Base-by-base conservation (phyloP, 35 echinoderm and acorn worm species). In the Lytechinus variegatus region DNA sequence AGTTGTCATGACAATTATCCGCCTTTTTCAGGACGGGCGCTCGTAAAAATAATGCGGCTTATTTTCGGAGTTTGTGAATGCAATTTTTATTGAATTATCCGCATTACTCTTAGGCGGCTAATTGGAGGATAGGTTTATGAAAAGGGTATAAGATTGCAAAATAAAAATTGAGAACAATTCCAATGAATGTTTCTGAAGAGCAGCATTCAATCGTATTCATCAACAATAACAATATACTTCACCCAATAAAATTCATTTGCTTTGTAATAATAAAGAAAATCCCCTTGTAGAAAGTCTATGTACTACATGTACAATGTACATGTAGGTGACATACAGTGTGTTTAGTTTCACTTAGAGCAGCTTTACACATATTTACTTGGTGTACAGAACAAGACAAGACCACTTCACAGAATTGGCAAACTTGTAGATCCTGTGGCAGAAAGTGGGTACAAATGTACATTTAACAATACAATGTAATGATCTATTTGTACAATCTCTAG, bases 241-340 rank as follows among this genome's bases (percentile, higher is more conserved):
- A 79, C 6, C 6, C 19, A 16, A 79, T 14, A 24, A 79, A 79
- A 4, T 5, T 19, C n/a, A 79, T 79, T 79, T 79, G 66, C 66
- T 24, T 27, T 79, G 66, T 79, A 79, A 79, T 24, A 79, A n/a
- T 79, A 79, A 79, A 79, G 19, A n/a, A n/a, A 58, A 79, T 24
- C 66, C 1, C 16, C 66, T 79, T 79, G 66, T 7, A 79, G 21
- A 24, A n/a, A 79, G 19, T 79, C 19, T 79, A 79, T 71, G 56
- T n/a, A n/a, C n/a, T n/a, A n/a, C n/a, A n/a, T n/a, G n/a, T n/a
- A n/a, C n/a, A n/a, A n/a, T n/a, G n/a, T 58, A 58, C 56, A 58
- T 58, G 61, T 71, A 79, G 66, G 66, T 79, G 66, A 79, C 66
- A 79, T 79, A 79, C 66, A 79, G 66, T 79, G 61, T 72, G n/a